Conservation (phyloP, 2,113 vertebrate species). For the Limnothrissa miodon region DNA sequence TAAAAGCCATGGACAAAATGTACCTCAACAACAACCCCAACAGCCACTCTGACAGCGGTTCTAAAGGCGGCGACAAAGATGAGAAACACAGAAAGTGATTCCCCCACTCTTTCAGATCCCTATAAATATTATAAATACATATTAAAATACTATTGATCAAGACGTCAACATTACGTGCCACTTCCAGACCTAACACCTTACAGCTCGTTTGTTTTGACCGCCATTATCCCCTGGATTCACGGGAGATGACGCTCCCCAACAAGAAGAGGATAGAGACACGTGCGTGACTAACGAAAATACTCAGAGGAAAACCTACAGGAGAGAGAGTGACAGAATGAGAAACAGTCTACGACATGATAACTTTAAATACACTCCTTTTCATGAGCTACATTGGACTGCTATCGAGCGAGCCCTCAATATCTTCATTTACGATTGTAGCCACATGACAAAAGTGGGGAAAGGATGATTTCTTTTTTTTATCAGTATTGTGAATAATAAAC, state of each 20-base stretch:
- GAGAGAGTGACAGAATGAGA: conserved; percentile 56
- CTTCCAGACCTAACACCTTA: conserved; percentile 70
- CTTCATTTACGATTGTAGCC: conserved; percentile 91
- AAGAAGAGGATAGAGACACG: conserved; percentile 55
- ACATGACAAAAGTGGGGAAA: conserved; percentile 78
- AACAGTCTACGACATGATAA: conserved; percentile 79
- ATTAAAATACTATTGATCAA: conserved; percentile 78
- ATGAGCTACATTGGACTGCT: conserved; percentile 89
- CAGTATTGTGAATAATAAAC: conserved; percentile 99
- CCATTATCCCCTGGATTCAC: conserved; percentile 67
- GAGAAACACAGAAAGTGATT: conserved; percentile 99
- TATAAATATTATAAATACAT: conserved; percentile 78
- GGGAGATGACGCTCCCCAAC: conserved; percentile 56
- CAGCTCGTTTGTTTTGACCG: conserved; percentile 65
- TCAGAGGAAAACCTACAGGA: not conserved
- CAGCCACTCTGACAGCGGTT: conserved; percentile 95
- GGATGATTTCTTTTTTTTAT: conserved; percentile 83
- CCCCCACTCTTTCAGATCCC: conserved; percentile 45
- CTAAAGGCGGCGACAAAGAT: conserved; percentile 98
- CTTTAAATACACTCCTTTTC: conserved; percentile 76
- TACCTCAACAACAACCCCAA: conserved; percentile 99
- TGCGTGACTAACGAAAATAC: conserved; percentile 53
- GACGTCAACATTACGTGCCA: conserved; percentile 69
- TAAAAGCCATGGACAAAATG: conserved; percentile 99
- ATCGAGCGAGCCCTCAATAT: conserved; percentile 83